A percentile compares a stretch with the other conserved stretches of the same genome.
Conservation (phyloP, 2,113 vertebrate species). For the Melospiza melodia region DNA sequence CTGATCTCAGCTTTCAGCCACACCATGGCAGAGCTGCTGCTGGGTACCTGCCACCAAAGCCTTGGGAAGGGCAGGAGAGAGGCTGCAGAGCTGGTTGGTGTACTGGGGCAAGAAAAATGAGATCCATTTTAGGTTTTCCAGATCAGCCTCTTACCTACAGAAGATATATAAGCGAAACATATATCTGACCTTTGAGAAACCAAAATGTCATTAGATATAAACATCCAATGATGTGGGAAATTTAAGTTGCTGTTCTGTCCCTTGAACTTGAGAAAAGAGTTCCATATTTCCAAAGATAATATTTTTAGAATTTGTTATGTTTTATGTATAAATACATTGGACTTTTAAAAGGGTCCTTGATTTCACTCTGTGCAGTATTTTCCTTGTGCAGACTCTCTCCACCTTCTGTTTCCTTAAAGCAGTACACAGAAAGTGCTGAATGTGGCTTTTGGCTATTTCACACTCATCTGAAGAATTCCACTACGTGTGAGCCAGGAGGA, state of each 20-base stretch:
- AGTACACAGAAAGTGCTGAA: not conserved
- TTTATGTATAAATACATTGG: not conserved
- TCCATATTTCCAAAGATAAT: not conserved
- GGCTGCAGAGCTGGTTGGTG: not conserved
- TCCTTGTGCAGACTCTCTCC: not conserved
- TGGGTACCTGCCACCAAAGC: not conserved
- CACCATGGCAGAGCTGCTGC: fast-evolving
- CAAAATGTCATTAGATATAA: not conserved
- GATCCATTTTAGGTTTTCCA: not conserved
- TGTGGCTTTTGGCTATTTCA: not conserved
- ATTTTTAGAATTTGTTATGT: not conserved
- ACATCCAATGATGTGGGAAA: not conserved
- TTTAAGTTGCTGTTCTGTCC: not conserved
- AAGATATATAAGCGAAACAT: not conserved
- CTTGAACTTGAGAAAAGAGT: not conserved
- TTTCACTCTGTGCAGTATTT: not conserved
- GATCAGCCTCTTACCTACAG: not conserved
- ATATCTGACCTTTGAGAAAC: not conserved
- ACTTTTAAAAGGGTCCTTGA: not conserved
- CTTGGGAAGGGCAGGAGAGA: not conserved
- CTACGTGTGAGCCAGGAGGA: not conserved
- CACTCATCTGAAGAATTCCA: not conserved
- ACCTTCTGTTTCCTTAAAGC: not conserved
- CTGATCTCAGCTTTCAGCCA: not conserved
- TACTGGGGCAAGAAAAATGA: not conserved